phyloP scores from a whole-genome alignment of 2,888 invertebrate species.

The Hololepta plana region DNA sequence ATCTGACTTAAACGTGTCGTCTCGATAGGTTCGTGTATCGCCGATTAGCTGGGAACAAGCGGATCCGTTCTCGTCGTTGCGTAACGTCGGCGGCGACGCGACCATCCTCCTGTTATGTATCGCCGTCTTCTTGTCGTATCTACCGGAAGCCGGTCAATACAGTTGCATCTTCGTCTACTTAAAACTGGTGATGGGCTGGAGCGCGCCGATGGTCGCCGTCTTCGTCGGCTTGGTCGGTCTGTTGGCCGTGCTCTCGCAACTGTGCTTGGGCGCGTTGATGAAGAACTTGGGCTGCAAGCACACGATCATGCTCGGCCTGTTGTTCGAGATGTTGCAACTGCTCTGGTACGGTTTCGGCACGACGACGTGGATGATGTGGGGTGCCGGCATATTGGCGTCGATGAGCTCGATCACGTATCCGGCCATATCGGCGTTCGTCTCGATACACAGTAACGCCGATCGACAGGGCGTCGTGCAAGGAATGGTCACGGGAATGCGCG shows the following conservation, averaged over 20 bases:
- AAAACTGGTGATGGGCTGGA: slow-evolving; percentile 90
- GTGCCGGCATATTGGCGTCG: slow-evolving; percentile 89
- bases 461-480: slow-evolving; percentile 67
- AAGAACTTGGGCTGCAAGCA: slow-evolving; percentile 83
- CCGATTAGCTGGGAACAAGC: slow-evolving; percentile 96
- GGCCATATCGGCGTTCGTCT: slow-evolving; percentile 96
- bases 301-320: slow-evolving; percentile 90
- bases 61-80: slow-evolving; percentile 89
- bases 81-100: slow-evolving; percentile 85
- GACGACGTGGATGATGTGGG: slow-evolving; percentile 99
- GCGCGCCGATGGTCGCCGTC: slow-evolving; percentile 85
- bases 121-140: slow-evolving; percentile 92
- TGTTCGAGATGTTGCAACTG: slow-evolving; percentile 92
- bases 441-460: slow-evolving; percentile 93
- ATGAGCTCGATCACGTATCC: slow-evolving; percentile 96
- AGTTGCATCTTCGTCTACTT: slow-evolving; percentile 99
- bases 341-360: slow-evolving; percentile 97
- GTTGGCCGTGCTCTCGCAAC: slow-evolving; percentile 88
- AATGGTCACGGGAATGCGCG: slow-evolving; percentile 97
- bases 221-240: slow-evolving; percentile 96
- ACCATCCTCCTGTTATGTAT: slow-evolving; percentile 94
- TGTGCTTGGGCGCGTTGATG: slow-evolving; percentile 44
- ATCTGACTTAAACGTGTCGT: too few relatives aligned
- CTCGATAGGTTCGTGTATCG: slow-evolving; percentile 39
- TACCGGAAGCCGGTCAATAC: slow-evolving; percentile 97